Percentiles rank a stretch among this genome's conserved stretches.
These are phyloP conservation scores for Agonopterix alstromeriana DNA, from an alignment of 2,888 invertebrate genomes.

Conservation along the genomic window DNA sequence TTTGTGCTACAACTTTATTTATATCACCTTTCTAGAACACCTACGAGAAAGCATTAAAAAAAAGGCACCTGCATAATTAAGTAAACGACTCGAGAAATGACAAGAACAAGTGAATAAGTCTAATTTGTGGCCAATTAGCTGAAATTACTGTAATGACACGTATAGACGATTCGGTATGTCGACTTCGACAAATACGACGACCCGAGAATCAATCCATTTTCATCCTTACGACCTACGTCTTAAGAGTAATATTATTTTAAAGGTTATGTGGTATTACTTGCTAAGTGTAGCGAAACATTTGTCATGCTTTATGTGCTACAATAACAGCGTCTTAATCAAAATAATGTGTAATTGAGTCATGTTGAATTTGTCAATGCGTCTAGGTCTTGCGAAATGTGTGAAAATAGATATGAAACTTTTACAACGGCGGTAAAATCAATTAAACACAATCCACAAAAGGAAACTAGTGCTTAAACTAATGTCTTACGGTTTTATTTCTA, in stretches of 20 bases:
- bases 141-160: neutral
- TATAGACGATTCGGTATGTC: neutral
- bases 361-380: too few species aligned
- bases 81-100: neutral
- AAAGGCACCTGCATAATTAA: neutral
- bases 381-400: too few species aligned
- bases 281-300: neutral
- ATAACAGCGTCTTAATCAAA: conserved; percentile 1
- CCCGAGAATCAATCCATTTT: too few species aligned
- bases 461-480: too few species aligned
- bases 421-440: too few species aligned
- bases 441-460: too few species aligned
- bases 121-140: neutral
- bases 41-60: too few species aligned
- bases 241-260: too few species aligned
- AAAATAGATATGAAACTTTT: too few species aligned
- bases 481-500: too few species aligned
- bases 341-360: neutral
- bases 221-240: too few species aligned
- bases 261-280: neutral
- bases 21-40: too few species aligned
- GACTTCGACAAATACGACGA: neutral
- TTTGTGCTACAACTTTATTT: neutral
- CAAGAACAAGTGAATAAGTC: neutral
- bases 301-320: neutral